Conservation (phyloP, 2,113 vertebrate genomes). For the Silurus asotus region DNA sequence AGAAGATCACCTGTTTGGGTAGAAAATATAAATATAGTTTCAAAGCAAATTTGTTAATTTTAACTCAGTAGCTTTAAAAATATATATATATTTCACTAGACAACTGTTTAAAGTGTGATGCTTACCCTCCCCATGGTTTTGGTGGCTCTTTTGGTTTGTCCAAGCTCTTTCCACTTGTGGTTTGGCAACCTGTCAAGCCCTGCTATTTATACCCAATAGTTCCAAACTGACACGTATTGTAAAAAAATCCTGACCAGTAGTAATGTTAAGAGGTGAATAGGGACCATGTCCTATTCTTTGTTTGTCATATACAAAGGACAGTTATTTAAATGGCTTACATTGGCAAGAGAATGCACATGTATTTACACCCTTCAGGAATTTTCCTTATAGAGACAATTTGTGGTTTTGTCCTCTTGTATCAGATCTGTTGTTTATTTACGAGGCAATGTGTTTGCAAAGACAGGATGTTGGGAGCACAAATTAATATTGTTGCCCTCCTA, state of each 20-base stretch:
- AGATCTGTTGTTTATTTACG: neutral
- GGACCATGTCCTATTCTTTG: neutral
- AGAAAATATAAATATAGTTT: neutral
- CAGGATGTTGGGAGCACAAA: neutral
- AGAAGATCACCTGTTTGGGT: constrained; percentile 5
- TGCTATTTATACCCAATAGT: neutral
- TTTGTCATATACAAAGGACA: neutral
- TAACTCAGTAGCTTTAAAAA: neutral
- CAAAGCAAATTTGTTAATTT: neutral
- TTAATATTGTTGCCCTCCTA: neutral
- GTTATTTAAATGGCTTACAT: neutral
- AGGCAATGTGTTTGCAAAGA: neutral
- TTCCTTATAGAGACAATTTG: neutral
- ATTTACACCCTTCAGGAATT: neutral
- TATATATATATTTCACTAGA: neutral
- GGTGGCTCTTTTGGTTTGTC: neutral
- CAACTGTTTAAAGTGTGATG: neutral
- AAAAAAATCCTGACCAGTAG: neutral
- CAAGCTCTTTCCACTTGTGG: neutral
- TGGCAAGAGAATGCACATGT: neutral
- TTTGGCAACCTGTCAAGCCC: neutral
- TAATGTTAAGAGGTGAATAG: neutral
- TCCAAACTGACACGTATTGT: neutral
- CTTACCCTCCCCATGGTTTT: constrained; percentile 6
- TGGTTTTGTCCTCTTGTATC: neutral